Base-by-base conservation (phyloP, 2,888 invertebrate species). In the Linyphia triangularis region DNA sequence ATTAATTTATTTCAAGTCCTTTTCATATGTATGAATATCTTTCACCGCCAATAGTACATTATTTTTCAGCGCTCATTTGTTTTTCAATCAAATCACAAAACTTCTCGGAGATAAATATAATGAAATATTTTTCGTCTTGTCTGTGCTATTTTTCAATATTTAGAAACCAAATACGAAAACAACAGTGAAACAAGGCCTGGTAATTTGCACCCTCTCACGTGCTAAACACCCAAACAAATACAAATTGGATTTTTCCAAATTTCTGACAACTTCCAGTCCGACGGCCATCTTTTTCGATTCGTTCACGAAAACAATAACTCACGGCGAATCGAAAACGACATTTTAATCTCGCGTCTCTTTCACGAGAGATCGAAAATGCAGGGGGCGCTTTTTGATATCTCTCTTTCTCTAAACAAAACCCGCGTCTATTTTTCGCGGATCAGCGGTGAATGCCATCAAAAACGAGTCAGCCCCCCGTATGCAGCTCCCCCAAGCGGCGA, bases 381-480 rank as follows among this genome's bases (percentile, higher is more conserved):
- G 13, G 59, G 26, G 19, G 37, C 37, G 77, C 22, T 61, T 61
- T 40, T 37, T 63, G 63, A 16, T 24, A 33, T 57, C 28, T 59
- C 19, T 57, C 16, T 57, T 9, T 33, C 33, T 22, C 40, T 33
- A 7, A 26, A 33, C n/a, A 33, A 43, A 72, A 72, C 72, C 43
- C 24, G 13, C 16, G 33, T 22, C 72, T 59, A 82, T 82, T 72
- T 72, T 72, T 72, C 82, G 59, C 26, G 28, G 59, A 81, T 81
- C 70, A 72, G 72, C 63, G 70, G 69, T 70, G 22, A 81, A 73
- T 59, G 81, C 51, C 81, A 86, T 81, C 79, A 86, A 79, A 86
- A 81, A 73, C 70, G 70, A 79, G 86, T 79, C 86, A 86, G 51
- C 26, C 1, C 43, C 61, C 7, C 72, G 57, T 51, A 63, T 30